Conservation (phyloP, 2,113 vertebrate species). For the Callospermophilus lateralis region DNA sequence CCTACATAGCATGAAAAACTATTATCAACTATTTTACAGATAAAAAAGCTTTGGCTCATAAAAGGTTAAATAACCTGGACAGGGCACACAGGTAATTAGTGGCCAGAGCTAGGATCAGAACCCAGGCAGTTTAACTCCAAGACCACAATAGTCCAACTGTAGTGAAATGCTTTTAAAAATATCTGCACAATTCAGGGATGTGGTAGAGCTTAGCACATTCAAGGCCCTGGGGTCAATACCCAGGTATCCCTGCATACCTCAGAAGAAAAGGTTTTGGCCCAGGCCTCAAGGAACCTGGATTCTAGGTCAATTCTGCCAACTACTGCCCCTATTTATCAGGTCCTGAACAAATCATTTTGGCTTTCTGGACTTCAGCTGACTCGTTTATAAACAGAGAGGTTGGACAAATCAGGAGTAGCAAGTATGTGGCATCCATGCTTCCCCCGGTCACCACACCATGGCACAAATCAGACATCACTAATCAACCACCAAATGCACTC, state of each 20-base stretch:
- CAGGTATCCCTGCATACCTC: background rate
- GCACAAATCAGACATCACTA: conserved; percentile 19
- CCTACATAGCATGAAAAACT: background rate
- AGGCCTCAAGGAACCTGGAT: background rate
- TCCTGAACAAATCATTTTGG: background rate
- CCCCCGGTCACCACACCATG: background rate
- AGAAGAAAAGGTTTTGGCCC: conserved; percentile 1
- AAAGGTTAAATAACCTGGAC: background rate
- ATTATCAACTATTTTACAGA: background rate
- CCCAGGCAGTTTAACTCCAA: background rate
- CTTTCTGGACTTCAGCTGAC: background rate
- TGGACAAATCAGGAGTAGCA: background rate
- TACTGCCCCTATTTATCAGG: background rate
- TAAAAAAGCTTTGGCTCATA: background rate
- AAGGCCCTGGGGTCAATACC: background rate
- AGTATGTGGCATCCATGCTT: background rate
- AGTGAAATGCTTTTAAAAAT: background rate
- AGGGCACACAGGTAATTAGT: background rate
- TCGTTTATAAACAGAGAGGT: background rate
- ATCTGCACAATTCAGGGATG: background rate
- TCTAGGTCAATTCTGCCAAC: background rate
- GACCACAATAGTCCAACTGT: background rate
- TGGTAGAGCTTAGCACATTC: too few species aligned
- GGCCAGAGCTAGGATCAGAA: background rate
- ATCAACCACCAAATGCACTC: background rate